Conservation (phyloP, 2,888 invertebrate genomes). For the Hydropsyche betteni region DNA sequence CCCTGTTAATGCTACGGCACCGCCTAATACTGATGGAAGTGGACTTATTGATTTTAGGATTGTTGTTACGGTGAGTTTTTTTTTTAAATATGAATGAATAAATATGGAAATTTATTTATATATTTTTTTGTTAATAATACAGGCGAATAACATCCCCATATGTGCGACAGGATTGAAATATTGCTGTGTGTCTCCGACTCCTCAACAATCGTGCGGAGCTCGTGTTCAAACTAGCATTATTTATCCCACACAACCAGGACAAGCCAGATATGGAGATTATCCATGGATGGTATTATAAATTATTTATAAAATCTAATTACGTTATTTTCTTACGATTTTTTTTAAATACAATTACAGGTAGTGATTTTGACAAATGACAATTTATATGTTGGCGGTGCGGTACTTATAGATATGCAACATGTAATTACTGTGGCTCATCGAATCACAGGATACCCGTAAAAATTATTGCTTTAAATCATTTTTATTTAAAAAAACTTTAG, state of each 20-base stretch:
- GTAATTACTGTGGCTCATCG: conserved; percentile 80
- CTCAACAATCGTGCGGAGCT: conserved; percentile 61
- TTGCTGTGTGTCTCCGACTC: conserved; percentile 57
- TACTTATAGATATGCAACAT: conserved; percentile 72
- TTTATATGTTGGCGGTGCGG: conserved; percentile 77
- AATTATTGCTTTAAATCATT: neutral
- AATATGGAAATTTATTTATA: neutral
- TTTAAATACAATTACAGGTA: conserved; percentile 57
- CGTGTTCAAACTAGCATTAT: conserved; percentile 59
- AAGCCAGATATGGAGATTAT: conserved; percentile 74
- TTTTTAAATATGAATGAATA: conserved; percentile 50
- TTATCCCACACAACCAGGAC: conserved; percentile 61
- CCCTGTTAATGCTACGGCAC: conserved; percentile 50
- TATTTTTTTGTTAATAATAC: neutral
- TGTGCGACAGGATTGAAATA: conserved; percentile 62
- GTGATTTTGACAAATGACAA: conserved; percentile 68
- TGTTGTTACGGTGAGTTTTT: conserved; percentile 66
- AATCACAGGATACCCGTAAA: conserved; percentile 68
- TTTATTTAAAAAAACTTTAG: neutral
- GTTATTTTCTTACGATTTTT: conserved; percentile 7
- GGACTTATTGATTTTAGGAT: conserved; percentile 71
- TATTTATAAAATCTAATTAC: neutral
- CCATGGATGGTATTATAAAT: conserved; percentile 73
- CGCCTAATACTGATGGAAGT: conserved; percentile 61
- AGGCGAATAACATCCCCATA: conserved; percentile 28